A percentile compares a stretch with the other conserved stretches of the same genome.
Evolutionary conservation across 2,888 invertebrate genomes (phyloP).

Genomic region (Platycnemis pennipes): DNA sequence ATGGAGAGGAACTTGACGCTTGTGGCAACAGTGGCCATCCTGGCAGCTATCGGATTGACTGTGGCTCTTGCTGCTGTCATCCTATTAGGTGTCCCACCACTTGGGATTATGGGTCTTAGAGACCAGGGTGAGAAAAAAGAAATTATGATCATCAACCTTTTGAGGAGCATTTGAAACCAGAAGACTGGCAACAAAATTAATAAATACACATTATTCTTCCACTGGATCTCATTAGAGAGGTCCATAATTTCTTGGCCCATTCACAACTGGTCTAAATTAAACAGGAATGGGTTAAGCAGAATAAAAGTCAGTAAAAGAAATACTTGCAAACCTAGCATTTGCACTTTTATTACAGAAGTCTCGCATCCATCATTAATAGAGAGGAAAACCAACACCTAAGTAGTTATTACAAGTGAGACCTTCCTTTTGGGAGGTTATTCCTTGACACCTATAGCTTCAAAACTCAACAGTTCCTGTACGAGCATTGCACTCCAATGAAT

Average conservation of each 20-base stretch:
- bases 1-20: slow-evolving; percentile 86
- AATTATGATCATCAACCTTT: neutral
- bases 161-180: neutral
- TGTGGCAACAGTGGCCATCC: slow-evolving; percentile 81
- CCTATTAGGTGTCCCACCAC: slow-evolving; percentile 72
- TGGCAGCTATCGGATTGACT: slow-evolving; percentile 83
- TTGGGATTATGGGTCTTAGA: slow-evolving; percentile 77
- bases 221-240: neutral
- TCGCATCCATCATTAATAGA: too few species aligned
- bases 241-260: neutral
- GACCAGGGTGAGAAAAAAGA: slow-evolving; percentile 76
- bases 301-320: neutral
- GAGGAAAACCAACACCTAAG: too few species aligned
- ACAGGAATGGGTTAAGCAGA: neutral
- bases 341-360: neutral
- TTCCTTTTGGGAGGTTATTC: too few species aligned
- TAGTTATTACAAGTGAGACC: too few species aligned
- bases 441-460: too few species aligned
- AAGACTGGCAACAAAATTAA: neutral
- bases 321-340: neutral
- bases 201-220: neutral
- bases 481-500: too few species aligned
- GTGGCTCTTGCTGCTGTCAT: slow-evolving; percentile 82
- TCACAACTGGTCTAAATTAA: neutral
- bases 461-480: too few species aligned